Conservation (phyloP, 1,140 invertebrate genomes). For the Apis dorsata region DNA sequence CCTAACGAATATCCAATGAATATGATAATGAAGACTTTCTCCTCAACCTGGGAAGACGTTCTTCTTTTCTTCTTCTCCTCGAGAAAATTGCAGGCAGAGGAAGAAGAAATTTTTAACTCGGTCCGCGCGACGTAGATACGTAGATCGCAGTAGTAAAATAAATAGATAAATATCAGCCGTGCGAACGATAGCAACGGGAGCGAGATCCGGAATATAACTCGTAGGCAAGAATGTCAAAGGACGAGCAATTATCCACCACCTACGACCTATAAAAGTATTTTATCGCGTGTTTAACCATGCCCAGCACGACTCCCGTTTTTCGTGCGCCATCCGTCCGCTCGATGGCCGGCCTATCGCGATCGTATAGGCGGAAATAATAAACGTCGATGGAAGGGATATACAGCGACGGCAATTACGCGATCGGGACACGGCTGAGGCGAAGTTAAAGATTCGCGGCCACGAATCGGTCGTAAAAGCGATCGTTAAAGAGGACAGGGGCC, state of each 20-base stretch:
- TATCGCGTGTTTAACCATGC: background rate
- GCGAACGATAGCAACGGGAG: background rate
- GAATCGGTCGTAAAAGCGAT: slow-evolving; percentile 65
- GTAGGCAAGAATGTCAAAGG: background rate
- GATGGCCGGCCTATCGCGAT: background rate
- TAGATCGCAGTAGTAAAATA: too few species aligned
- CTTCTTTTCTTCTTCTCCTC: background rate
- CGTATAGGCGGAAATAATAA: slow-evolving; percentile 46
- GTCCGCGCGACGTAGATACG: too few species aligned
- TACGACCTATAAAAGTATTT: slow-evolving; percentile 8
- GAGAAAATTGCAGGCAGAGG: background rate
- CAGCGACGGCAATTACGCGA: slow-evolving; percentile 42
- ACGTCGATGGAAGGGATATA: slow-evolving; percentile 45
- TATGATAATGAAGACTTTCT: background rate
- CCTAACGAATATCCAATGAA: too few species aligned
- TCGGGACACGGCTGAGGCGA: slow-evolving; percentile 18
- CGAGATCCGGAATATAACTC: background rate
- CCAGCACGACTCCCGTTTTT: background rate
- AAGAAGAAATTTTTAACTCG: too few species aligned
- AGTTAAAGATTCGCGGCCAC: slow-evolving; percentile 54
- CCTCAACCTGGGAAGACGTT: background rate
- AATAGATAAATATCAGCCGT: too few species aligned
- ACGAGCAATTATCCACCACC: background rate
- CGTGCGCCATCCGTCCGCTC: background rate
- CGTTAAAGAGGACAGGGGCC: slow-evolving; percentile 62